These are phyloP conservation scores for Telmatochromis brichardi DNA, from an alignment of 2,113 vertebrate species.

Conservation along the genomic window DNA sequence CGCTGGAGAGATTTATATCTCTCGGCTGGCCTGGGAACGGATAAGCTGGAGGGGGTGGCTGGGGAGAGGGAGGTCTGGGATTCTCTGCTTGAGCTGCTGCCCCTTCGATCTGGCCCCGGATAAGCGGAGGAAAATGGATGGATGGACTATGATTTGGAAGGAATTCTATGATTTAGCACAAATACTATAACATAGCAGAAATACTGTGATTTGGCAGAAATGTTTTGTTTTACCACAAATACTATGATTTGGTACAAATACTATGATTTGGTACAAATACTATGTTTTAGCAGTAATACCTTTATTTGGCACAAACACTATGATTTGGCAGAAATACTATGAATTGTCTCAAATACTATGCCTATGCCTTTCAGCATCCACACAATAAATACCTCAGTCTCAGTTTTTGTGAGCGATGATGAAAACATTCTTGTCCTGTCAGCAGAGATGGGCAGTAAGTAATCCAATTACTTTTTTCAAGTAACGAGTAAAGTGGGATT, in stretches of 20 bases:
- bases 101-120: neutral
- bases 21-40: too few relatives aligned
- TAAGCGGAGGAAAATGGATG: fast-evolving
- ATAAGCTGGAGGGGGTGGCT: neutral
- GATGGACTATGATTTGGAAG: neutral
- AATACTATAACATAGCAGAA: too few relatives aligned
- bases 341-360: neutral
- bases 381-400: neutral
- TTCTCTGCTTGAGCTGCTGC: neutral
- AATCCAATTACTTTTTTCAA: neutral
- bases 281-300: fast-evolving
- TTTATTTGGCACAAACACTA: too few relatives aligned
- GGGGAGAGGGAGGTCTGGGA: fast-evolving
- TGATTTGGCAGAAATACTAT: fast-evolving
- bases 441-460: neutral
- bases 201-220: too few relatives aligned
- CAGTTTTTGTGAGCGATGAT: neutral
- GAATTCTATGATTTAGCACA: neutral
- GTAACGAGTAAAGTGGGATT: neutral
- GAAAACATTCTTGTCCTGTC: neutral
- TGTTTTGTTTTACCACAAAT: too few relatives aligned
- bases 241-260: neutral
- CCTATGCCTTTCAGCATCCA: neutral
- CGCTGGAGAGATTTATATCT: too few relatives aligned
- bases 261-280: neutral